Evolutionary conservation across 1,140 invertebrate genomes (phyloP).

Genomic region (Camponotus floridanus): DNA sequence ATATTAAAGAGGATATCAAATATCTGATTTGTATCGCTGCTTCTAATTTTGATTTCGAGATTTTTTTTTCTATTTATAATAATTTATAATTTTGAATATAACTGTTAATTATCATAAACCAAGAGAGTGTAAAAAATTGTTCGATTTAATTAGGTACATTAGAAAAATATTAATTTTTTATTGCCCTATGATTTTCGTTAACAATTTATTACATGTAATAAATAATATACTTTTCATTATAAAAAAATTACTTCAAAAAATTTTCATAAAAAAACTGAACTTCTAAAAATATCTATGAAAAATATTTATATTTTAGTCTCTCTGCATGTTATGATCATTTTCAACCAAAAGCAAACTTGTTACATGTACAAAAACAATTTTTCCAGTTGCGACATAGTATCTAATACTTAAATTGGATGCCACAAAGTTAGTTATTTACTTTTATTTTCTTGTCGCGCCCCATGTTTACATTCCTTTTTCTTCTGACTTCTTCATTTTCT

Average conservation of each 20-base stretch:
- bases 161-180: not conserved
- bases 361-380: not conserved
- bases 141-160: not conserved
- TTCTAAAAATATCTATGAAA: not conserved
- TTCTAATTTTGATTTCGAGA: not conserved
- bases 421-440: slow-evolving; percentile 4
- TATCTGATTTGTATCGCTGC: not conserved
- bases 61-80: not conserved
- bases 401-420: slow-evolving; percentile 5
- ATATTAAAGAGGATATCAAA: slow-evolving; percentile 24
- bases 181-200: not conserved
- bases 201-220: not conserved
- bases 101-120: not conserved
- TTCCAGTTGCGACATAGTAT: not conserved
- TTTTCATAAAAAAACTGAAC: not conserved
- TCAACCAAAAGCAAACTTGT: not conserved
- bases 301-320: not conserved
- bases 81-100: not conserved
- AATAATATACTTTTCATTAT: not conserved
- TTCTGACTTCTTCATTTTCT: not conserved
- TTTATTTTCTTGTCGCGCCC: slow-evolving; percentile 9
- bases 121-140: not conserved
- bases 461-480: not conserved
- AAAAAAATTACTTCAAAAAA: too few relatives aligned
- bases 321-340: not conserved